Base-by-base conservation (phyloP, 2,113 vertebrate genomes). In the Rhodinocichla rosea region DNA sequence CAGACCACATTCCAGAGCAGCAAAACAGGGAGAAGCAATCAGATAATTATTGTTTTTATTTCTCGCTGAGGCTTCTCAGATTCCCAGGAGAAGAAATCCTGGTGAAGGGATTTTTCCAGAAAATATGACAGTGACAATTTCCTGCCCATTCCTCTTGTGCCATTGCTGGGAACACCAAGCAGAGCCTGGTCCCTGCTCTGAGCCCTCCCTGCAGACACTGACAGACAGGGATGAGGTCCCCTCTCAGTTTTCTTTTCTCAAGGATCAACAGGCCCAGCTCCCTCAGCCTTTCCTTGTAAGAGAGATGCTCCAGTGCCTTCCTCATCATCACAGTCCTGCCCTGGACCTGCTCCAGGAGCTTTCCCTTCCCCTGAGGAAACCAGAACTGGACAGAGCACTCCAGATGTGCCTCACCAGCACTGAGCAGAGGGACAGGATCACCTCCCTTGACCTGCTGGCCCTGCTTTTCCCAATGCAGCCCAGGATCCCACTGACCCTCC, bases 281-380 rank as follows among this genome's bases (percentile, higher is more conserved):
- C 27, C 35, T 32, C 68, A 70, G 47, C 35, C 20, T 70, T 70
- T 32, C 35, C 27, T 39, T 24, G 27, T 23, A 23, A 13, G 26
- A 55, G n/a, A 57, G 13, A 7, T 57, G 19, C 6, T 67, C 30
- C 52, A 35, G 35, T 26, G 8, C 32, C 13, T 26, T 15, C 30
- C 4, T 40, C 37, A 19, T 6, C 3, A 1, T 23, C 11, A 7
- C 6, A n/a, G 2, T 7, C 21, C 44, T n/a, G 3, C 24, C 2
- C 20, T 65, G 52, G 50, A 20, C 10, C 17, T 2, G 1, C 16
- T 50, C 30, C 60, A 42, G 60, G 30, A 65, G 19, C 15, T 75
- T 35, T 15, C 30, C 22, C 32, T 14, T 16, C 2, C 21, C 10
- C 52, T 42, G 30, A n/a, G 42, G 30, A 75, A 2, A 4, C 42